Evolutionary conservation across 2,888 invertebrate genomes (phyloP), one percentile per base, ranked within the genome.

Genomic region (Merodon equestris): DNA sequence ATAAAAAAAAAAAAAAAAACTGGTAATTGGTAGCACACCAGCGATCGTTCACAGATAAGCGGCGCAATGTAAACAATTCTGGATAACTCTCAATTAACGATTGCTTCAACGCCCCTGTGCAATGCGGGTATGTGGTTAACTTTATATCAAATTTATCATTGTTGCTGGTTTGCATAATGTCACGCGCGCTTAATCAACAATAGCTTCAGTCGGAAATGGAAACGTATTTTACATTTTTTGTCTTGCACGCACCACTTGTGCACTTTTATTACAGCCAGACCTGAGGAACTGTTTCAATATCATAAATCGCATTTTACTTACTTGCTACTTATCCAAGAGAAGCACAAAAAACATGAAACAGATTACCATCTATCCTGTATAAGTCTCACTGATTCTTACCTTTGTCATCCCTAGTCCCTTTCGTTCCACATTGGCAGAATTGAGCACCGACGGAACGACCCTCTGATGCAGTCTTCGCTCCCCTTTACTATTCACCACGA

Each of bases 381-480:
- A 15, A 38, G 19, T 12, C 1, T 1, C 4, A 7, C 15, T 9
- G n/a, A n/a, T 5, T 79, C 83, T 84, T 91, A 97, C 97, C 94
- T 96, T 97, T 44, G 95, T 94, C 53, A 96, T 93, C 34, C 97
- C 97, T 36, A 96, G 91, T 9, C 97, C 96, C 88, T 95, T 94
- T 74, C 95, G 91, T 85, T 96, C 95, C 3, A 98, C 94, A 83
- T 95, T 96, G 1, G 97, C 96, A 82, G 95, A 96, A 84, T 94
- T 94, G 1, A 98, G 90, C 2, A 95, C 93, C 0, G 94, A 93
- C 82, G 95, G 94, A 83, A 96, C 95, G 1, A 99, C 97, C 81
- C 98, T 91, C 82, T 94, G 94, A 84, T 97, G 96, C 42, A 98
- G 90, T 73, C 97, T 91, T 85, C 96, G 96, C 34, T 94, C 92